phyloP scores from a whole-genome alignment of 2,888 invertebrate species.

The Trichopria drosophilae region DNA sequence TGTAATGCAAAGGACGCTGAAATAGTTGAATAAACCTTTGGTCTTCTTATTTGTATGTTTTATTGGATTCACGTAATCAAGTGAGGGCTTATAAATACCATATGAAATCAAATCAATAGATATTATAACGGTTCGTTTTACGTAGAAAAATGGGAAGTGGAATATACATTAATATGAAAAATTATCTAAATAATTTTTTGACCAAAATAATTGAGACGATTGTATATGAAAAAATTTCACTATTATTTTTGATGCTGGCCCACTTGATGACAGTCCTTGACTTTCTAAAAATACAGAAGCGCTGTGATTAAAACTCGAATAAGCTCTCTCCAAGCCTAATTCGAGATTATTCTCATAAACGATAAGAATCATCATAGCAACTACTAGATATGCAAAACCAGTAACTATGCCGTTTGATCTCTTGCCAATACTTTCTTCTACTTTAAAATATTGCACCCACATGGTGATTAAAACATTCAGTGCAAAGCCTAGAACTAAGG shows the following conservation, averaged over 20 bases:
- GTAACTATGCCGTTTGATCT: constrained; percentile 92
- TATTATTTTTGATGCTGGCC: constrained; percentile 89
- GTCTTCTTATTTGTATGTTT: too few relatives aligned
- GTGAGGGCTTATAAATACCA: too few relatives aligned
- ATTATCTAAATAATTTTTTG: too few relatives aligned
- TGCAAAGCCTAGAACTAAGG: constrained; percentile 82
- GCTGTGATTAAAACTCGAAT: constrained; percentile 84
- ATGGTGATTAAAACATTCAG: constrained; percentile 83
- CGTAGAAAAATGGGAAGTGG: too few relatives aligned
- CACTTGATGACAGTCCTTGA: constrained; percentile 81
- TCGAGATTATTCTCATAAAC: constrained; percentile 87
- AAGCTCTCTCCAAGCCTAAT: constrained; percentile 88
- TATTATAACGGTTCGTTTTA: too few relatives aligned
- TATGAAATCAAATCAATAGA: too few relatives aligned
- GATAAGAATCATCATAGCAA: constrained; percentile 92
- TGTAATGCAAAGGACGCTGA: too few relatives aligned
- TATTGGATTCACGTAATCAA: too few relatives aligned
- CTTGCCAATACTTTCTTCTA: constrained; percentile 90
- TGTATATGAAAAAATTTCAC: constrained; percentile 87
- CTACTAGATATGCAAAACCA: constrained; percentile 85
- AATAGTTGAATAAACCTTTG: too few relatives aligned
- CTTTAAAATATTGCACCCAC: constrained; percentile 88
- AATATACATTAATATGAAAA: too few relatives aligned
- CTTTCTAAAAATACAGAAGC: constrained; percentile 81
- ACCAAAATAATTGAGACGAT: too few relatives aligned